Evolutionary conservation across 2,888 invertebrate species (phyloP), one percentile per base, ranked within the genome.

Genomic region (Venusia cambrica): DNA sequence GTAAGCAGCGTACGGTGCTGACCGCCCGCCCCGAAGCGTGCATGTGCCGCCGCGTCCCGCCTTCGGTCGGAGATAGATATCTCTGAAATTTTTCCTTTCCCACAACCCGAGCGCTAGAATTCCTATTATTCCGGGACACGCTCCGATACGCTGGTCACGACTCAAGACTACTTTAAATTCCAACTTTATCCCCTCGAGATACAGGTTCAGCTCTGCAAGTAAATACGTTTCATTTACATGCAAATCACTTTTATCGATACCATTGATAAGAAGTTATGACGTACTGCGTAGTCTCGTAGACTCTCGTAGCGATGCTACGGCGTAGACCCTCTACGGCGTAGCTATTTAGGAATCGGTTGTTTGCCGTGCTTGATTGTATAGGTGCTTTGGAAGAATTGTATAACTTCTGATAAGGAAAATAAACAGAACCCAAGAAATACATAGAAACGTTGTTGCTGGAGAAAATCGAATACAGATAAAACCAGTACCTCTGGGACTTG

Each of bases 211-310:
- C 10, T 20, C 24, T 29, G 30, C 13, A 17, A 11, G 25, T 25
- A 25, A 21, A 22, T 25, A 22, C 5, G 33, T 38, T 42, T 45
- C 34, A 56, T 57, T 51, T 48, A 38, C 33, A 54, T 57, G 48
- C 49, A 51, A 53, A 57, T 53, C 42, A 16, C 11, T 38, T 39
- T 48, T 47, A 42, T 40, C 38, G 44, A 48, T 48, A 32, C 41
- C 50, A 50, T 54, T 49, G 48, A 48, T 52, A 51, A 51, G 34
- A 25, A 26, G 22, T 22, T 39, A 33, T 30, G 35, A 29, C 22
- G 12, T 26, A 10, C 19, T n/a, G 29, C 30, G 42, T 46, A 35
- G 39, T 27, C 4, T 6, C 24, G 12, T 26, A 17, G 19, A n/a
- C 6, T 18, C 11, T 21, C 43, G 38, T 26, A 28, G 34, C 16